Evolutionary conservation across 1,140 invertebrate species (phyloP).

Genomic region (Matsumurasca onukii): DNA sequence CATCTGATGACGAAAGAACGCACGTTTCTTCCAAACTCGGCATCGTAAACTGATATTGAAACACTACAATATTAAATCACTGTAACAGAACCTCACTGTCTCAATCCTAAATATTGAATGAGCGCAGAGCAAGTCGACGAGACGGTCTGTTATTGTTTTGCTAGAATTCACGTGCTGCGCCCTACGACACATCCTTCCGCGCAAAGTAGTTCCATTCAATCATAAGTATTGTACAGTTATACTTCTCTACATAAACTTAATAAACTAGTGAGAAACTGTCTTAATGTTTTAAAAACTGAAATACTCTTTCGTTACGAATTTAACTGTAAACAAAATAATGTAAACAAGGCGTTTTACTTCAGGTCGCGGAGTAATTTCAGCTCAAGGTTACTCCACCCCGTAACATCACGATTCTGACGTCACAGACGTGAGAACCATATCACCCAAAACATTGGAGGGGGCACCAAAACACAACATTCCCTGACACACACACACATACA

Average conservation of each 20-base stretch:
- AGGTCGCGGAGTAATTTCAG: constrained; percentile 40
- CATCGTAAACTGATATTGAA: constrained; percentile 43
- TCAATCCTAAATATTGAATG: constrained; percentile 35
- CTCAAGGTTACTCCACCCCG: constrained; percentile 42
- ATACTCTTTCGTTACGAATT: no score
- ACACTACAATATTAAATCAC: constrained; percentile 16
- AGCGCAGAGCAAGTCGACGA: constrained; percentile 37
- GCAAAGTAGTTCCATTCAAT: constrained; percentile 37
- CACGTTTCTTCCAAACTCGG: constrained; percentile 47
- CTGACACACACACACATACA: no score
- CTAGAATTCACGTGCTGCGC: constrained; percentile 26
- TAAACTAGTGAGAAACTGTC: no score
- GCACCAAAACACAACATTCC: background rate
- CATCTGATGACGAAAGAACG: constrained; percentile 39
- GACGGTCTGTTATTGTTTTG: constrained; percentile 42
- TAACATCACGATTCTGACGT: constrained; percentile 37
- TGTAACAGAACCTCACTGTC: constrained; percentile 12
- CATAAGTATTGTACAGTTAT: constrained; percentile 31
- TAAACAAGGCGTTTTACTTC: constrained; percentile 36
- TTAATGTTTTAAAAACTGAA: no score
- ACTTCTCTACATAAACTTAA: no score
- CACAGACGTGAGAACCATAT: constrained; percentile 33
- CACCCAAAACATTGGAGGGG: constrained; percentile 1
- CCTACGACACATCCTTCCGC: constrained; percentile 27
- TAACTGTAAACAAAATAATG: no score